phyloP scores from a whole-genome alignment of 2,888 invertebrate species.

The Drosophila anceps region DNA sequence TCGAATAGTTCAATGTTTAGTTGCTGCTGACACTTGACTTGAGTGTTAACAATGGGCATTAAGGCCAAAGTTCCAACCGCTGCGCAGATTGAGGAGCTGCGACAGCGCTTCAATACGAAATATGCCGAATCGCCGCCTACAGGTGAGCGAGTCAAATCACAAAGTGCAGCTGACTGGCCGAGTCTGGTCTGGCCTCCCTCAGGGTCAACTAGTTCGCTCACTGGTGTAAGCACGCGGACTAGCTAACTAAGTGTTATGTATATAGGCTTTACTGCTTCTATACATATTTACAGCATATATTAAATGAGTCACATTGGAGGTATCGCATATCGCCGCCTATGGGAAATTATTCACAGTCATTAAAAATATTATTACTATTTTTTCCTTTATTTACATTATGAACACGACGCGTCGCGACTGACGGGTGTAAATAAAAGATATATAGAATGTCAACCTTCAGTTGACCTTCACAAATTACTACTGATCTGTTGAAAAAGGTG shows the following conservation, averaged over 20 bases:
- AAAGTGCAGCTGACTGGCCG: conserved; percentile 7
- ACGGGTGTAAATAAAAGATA: conserved; percentile 5
- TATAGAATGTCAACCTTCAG: conserved; percentile 7
- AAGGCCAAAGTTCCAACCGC: conserved; percentile 70
- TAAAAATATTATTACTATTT: conserved; percentile 16
- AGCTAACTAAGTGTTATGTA: conserved; percentile 10
- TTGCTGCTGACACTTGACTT: conserved; percentile 23
- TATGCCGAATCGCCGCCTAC: conserved; percentile 75
- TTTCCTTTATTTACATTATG: conserved; percentile 15
- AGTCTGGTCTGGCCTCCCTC: neutral
- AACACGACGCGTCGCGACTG: conserved; percentile 11
- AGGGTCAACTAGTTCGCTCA: conserved; percentile 6
- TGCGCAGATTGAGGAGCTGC: conserved; percentile 81
- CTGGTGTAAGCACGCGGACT: conserved; percentile 5
- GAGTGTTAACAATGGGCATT: conserved; percentile 63
- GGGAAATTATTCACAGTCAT: conserved; percentile 13
- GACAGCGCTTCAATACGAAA: conserved; percentile 81
- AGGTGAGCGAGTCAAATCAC: conserved; percentile 59
- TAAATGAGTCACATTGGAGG: neutral
- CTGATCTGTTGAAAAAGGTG: neutral
- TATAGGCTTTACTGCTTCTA: neutral
- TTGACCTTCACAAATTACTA: neutral
- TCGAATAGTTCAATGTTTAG: conserved; percentile 46
- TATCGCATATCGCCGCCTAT: conserved; percentile 3
- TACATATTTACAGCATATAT: conserved; percentile 11